Conservation (phyloP, 2,888 invertebrate genomes). For the Heliconius ethilla region DNA sequence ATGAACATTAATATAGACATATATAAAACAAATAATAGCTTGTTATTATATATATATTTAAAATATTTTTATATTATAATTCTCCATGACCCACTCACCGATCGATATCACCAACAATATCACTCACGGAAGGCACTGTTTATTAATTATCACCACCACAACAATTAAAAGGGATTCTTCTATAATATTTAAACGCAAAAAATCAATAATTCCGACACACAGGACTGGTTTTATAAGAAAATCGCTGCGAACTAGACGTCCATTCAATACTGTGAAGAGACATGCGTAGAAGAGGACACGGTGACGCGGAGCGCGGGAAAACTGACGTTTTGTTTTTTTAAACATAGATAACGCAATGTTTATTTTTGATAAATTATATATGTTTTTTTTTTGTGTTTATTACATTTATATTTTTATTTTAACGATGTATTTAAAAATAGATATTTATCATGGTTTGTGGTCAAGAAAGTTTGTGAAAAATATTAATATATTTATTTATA, state of each 20-base stretch:
- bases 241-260: slow-evolving; percentile 53
- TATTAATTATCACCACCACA: slow-evolving; percentile 59
- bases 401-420: no score
- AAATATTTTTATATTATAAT: slow-evolving; percentile 37
- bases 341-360: slow-evolving; percentile 40
- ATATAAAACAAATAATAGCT: slow-evolving; percentile 43
- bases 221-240: slow-evolving; percentile 57
- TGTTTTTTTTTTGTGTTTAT: neutral
- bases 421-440: no score
- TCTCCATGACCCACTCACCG: slow-evolving; percentile 54
- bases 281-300: slow-evolving; percentile 67
- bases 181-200: slow-evolving; percentile 52
- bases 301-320: slow-evolving; percentile 68
- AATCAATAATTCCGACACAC: slow-evolving; percentile 71
- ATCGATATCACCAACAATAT: slow-evolving; percentile 48
- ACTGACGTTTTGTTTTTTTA: slow-evolving; percentile 66
- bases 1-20: neutral
- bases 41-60: slow-evolving; percentile 15
- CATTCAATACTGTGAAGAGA: slow-evolving; percentile 73
- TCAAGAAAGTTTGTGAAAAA: no score
- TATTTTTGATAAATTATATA: slow-evolving; percentile 16
- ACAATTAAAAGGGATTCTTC: slow-evolving; percentile 56
- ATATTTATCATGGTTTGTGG: no score
- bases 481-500: no score
- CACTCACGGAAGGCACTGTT: slow-evolving; percentile 67